Conservation (phyloP, 2,113 vertebrate genomes). For the Mirza zaza region DNA sequence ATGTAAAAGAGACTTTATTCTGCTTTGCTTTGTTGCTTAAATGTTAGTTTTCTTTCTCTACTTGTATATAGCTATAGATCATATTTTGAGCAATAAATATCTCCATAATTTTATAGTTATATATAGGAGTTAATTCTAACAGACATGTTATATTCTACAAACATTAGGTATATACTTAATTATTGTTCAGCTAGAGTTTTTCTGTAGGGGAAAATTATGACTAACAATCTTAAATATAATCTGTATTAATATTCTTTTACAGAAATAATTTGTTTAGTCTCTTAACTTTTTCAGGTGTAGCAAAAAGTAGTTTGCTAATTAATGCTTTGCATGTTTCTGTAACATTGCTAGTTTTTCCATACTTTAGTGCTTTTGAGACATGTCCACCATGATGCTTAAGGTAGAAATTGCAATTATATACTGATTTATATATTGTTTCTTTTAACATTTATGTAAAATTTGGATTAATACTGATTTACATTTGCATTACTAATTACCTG, state of each 20-base stretch:
- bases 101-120: neutral
- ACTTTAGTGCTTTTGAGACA: neutral
- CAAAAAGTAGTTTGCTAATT: neutral
- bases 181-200: neutral
- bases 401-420: neutral
- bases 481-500: neutral
- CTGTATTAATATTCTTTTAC: neutral
- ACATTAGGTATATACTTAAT: neutral
- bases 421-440: neutral
- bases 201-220: neutral
- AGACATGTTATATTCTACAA: neutral
- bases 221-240: neutral
- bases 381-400: neutral
- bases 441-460: neutral
- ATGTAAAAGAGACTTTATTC: neutral
- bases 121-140: neutral
- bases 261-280: neutral
- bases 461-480: neutral
- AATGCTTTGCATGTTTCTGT: neutral
- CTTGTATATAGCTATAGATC: neutral
- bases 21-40: neutral
- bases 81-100: slow-evolving; percentile 27
- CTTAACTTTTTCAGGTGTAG: neutral
- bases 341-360: neutral
- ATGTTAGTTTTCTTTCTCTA: neutral